Conservation (phyloP, 2,797 vertebrate genomes). For the Eulemur albifrons region DNA sequence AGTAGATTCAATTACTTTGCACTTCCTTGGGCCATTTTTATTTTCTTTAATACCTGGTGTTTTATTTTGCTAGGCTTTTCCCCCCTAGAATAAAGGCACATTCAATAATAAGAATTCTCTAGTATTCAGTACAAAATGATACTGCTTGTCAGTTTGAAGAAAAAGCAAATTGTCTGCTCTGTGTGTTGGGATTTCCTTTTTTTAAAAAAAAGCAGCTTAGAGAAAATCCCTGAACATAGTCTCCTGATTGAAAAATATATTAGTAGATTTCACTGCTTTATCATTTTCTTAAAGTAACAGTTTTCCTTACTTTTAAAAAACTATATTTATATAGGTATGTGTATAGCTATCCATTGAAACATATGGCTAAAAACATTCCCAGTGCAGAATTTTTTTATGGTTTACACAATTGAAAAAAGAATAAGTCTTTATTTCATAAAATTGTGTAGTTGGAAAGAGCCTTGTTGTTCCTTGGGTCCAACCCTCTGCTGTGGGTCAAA, state of each 20-base stretch:
- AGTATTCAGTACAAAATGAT: conserved; percentile 61
- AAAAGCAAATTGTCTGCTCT: conserved; percentile 71
- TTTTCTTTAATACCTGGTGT: conserved; percentile 54
- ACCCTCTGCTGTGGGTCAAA: neutral
- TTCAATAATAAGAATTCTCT: conserved; percentile 59
- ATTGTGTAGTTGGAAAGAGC: neutral
- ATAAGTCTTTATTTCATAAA: neutral
- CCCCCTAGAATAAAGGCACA: conserved; percentile 45
- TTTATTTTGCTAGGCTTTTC: conserved; percentile 24
- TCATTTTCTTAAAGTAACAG: conserved; percentile 73
- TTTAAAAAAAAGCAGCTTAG: conserved; percentile 64
- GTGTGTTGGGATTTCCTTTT: conserved; percentile 68
- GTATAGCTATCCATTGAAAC: neutral
- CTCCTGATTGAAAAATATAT: conserved; percentile 76
- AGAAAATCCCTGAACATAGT: conserved; percentile 71
- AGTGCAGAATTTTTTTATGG: neutral
- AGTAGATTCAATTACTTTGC: neutral
- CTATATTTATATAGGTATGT: neutral
- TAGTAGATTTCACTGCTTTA: conserved; percentile 57
- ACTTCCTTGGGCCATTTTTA: conserved; percentile 29
- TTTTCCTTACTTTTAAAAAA: conserved; percentile 49
- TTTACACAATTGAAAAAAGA: neutral
- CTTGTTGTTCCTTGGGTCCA: neutral
- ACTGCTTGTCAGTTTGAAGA: conserved; percentile 68
- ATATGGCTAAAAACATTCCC: neutral